Conservation (phyloP, 2,797 vertebrate genomes). For the Danio kyathit region DNA sequence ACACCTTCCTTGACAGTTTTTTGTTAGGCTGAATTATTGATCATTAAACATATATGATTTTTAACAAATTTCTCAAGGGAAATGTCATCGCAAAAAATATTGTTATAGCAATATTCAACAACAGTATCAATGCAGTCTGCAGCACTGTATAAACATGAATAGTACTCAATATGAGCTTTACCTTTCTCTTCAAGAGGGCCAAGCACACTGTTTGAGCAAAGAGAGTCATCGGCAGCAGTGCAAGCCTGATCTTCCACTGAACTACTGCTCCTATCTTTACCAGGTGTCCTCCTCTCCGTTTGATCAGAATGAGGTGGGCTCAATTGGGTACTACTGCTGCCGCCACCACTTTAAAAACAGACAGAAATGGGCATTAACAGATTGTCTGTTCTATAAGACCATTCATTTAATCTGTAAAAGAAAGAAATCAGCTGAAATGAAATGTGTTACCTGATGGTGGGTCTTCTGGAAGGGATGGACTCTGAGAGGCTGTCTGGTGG, state of each 20-base stretch:
- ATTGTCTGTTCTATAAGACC: neutral
- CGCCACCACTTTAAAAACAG: constrained; percentile 64
- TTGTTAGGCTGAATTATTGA: no score
- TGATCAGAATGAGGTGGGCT: constrained; percentile 74
- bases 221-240: constrained; percentile 82
- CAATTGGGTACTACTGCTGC: constrained; percentile 78
- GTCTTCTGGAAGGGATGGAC: constrained; percentile 82
- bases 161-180: constrained; percentile 56
- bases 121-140: no score
- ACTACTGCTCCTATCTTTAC: constrained; percentile 74
- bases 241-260: constrained; percentile 86
- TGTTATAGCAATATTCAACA: no score
- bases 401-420: neutral
- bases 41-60: no score
- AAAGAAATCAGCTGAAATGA: neutral
- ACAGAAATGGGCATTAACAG: neutral
- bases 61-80: no score
- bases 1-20: no score
- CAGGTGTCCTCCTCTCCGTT: constrained; percentile 73
- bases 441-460: constrained; percentile 80
- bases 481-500: constrained; percentile 83
- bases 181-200: constrained; percentile 90
- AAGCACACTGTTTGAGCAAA: constrained; percentile 82
- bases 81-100: no score
- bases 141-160: no score